Percentiles rank a stretch among this genome's conserved stretches.
phyloP scores from a whole-genome alignment of 53 echinoderm and acorn worm species.

The Luidia sarsii region DNA sequence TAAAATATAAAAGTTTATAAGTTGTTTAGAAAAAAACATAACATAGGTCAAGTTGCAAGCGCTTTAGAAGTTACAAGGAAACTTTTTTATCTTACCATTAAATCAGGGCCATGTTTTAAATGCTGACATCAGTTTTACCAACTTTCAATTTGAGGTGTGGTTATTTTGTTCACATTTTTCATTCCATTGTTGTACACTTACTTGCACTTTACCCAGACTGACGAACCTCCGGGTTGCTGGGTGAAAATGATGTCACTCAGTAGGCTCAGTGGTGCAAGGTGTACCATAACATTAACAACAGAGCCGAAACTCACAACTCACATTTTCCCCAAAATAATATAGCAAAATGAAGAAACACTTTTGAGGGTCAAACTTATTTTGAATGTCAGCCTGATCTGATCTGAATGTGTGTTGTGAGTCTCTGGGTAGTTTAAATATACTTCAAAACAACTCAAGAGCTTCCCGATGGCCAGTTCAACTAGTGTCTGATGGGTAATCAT shows the following conservation, averaged over 20 bases:
- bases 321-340: neutral
- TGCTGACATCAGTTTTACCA: neutral
- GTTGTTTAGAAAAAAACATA: no score
- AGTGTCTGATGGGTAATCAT: neutral
- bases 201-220: conserved; percentile 35
- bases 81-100: neutral
- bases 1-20: no score
- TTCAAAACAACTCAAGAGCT: neutral
- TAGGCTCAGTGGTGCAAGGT: conserved; percentile 38
- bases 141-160: conserved; percentile 11
- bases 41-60: neutral
- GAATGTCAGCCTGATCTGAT: conserved; percentile 4
- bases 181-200: conserved; percentile 21
- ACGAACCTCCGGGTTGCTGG: conserved; percentile 9
- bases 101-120: neutral
- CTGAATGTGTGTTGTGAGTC: conserved; percentile 23
- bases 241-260: neutral
- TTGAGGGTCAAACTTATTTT: neutral
- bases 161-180: neutral
- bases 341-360: neutral
- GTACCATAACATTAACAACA: conserved; percentile 20
- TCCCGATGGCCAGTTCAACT: neutral
- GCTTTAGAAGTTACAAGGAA: neutral
- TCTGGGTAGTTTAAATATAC: conserved; percentile 11
- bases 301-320: conserved; percentile 24